Base-by-base conservation (phyloP, 2,888 invertebrate species). In the Physocephala rufipes region DNA sequence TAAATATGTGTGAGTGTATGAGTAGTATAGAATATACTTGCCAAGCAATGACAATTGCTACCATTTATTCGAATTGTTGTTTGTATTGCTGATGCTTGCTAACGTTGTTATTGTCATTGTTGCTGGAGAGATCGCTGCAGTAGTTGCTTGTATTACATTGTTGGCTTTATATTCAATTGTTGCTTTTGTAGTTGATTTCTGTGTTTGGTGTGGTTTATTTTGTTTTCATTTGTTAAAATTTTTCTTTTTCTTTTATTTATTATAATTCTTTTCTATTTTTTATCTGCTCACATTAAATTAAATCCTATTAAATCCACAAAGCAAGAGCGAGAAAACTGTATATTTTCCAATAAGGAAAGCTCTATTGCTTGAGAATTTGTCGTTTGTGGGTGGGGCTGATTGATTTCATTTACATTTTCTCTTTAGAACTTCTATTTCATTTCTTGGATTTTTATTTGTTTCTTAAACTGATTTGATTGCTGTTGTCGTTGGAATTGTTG, bases 141-240 rank as follows among this genome's bases (percentile, higher is more conserved):
- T 51, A 58, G 24, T 47, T 55, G 53, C 43, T 59, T 64, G 47
- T 21, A 59, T n/a, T 55, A 26, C 24, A 59, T 30, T 15, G 24
- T 30, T 36, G 66, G 26, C 9, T n/a, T 26, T 28, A 21, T 67
- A 62, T 64, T 30, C 47, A 80, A 80, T 80, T 77, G 81, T 79
- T 78, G 43, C 73, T 65, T 69, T 64, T 81, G 81, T 80, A 77
- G 81, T 79, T 78, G 43, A 74, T 65, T 69, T 64, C 74, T 82
- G 82, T 82, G 82, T 81, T 82, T 82, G 81, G 81, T 82, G 82
- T 79, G 71, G 68, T 36, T 36, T 36, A 36, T 4, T 36, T 36
- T 36, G 5, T n/a, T 19, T 21, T 21, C 1, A 21, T 53, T 2
- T 53, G 19, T 53, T 19, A 1, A 53, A 24, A 21, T 53, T 53